Percentiles rank a stretch among this genome's conserved stretches.
Conservation (phyloP, 2,113 vertebrate genomes). For the Onychostruthus taczanowskii region DNA sequence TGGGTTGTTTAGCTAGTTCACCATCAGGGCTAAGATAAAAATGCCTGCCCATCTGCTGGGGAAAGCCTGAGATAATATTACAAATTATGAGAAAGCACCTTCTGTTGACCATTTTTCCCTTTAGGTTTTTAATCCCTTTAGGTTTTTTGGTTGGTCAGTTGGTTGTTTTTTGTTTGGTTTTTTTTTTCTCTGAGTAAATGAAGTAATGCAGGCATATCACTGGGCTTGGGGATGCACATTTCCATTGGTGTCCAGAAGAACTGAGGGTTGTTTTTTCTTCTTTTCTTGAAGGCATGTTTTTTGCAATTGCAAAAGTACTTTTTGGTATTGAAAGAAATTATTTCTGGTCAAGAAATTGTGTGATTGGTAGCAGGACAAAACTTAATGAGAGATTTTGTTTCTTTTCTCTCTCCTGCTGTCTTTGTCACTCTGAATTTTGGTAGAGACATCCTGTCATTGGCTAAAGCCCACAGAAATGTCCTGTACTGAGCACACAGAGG, state of each 20-base stretch:
- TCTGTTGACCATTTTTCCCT: neutral
- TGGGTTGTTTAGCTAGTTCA: neutral
- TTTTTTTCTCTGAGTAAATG: neutral
- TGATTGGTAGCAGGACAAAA: neutral
- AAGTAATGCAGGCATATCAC: neutral
- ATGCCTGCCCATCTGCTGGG: neutral
- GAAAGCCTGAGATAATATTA: neutral
- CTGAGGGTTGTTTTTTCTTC: neutral
- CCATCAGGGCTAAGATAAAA: neutral
- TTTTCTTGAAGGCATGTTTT: neutral
- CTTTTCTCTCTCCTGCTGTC: neutral
- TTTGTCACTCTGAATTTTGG: neutral
- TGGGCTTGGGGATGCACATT: neutral
- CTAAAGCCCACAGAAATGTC: neutral
- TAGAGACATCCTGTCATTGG: neutral
- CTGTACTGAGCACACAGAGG: neutral
- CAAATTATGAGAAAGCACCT: neutral
- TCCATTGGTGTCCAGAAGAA: neutral
- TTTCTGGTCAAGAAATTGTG: neutral
- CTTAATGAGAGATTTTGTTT: neutral
- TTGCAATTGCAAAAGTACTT: neutral
- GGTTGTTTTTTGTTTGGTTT: neutral
- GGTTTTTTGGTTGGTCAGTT: fast-evolving
- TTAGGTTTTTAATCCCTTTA: neutral
- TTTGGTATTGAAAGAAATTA: neutral